phyloP scores from a whole-genome alignment of 1,140 invertebrate species.

The Leptestheria dahalacensis region DNA sequence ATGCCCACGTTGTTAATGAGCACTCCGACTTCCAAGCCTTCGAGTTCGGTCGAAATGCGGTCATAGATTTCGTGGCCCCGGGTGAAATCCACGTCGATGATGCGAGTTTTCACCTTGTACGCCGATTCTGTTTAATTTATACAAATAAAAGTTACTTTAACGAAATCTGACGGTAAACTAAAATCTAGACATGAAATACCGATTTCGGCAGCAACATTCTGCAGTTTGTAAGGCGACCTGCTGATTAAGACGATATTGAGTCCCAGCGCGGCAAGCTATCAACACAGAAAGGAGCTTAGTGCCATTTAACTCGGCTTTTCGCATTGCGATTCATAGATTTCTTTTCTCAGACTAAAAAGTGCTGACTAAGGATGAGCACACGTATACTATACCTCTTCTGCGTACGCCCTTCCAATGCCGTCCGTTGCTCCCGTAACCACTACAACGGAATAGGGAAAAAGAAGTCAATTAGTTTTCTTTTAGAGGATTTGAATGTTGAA shows the following conservation, averaged over 20 bases:
- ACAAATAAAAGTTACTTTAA: conserved; percentile 19
- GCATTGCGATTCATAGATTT: neutral
- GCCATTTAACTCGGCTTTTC: neutral
- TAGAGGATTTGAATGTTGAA: too few relatives aligned
- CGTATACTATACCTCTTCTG: conserved; percentile 41
- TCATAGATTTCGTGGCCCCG: conserved; percentile 52
- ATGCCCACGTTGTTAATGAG: conserved; percentile 92
- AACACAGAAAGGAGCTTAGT: neutral
- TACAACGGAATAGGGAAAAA: conserved; percentile 30
- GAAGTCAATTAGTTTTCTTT: neutral
- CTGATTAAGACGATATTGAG: conserved; percentile 63
- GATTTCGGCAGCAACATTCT: conserved; percentile 63
- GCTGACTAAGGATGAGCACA: neutral
- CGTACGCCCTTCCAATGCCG: conserved; percentile 82
- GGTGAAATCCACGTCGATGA: conserved; percentile 73
- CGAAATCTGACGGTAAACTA: neutral
- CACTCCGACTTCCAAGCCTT: conserved; percentile 71
- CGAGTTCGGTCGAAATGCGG: conserved; percentile 52
- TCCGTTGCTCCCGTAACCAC: conserved; percentile 82
- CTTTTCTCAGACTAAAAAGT: neutral
- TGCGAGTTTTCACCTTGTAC: conserved; percentile 61
- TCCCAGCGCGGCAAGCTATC: conserved; percentile 9
- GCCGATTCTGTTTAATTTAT: conserved; percentile 36
- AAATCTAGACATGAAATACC: conserved; percentile 33
- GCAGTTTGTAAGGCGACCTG: conserved; percentile 62